Evolutionary conservation across 1,140 invertebrate genomes (phyloP).

Genomic region (Hermetia illucens): DNA sequence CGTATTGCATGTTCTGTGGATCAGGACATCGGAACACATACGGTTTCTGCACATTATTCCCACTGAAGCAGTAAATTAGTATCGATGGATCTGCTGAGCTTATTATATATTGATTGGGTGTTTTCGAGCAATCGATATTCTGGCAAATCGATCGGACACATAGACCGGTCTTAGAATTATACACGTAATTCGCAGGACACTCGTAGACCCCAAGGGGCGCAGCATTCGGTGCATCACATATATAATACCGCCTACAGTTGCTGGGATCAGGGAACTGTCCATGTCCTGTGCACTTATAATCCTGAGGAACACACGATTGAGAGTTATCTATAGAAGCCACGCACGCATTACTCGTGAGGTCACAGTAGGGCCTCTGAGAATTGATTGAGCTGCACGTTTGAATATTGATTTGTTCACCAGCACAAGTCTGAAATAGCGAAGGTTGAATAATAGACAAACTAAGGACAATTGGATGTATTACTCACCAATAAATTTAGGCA

Average conservation of each 20-base stretch:
- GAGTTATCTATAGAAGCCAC: no score
- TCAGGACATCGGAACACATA: not conserved
- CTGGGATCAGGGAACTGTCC: not conserved
- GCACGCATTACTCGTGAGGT: not conserved
- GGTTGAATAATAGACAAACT: no score
- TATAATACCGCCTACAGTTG: not conserved
- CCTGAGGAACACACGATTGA: no score
- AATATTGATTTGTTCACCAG: not conserved
- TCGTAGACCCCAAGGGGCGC: not conserved
- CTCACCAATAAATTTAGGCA: no score
- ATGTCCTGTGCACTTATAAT: no score
- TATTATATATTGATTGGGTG: not conserved
- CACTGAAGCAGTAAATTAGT: not conserved
- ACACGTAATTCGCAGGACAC: not conserved
- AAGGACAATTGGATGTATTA: no score
- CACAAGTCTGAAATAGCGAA: no score
- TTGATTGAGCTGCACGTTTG: conserved; percentile 6
- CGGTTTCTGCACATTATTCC: not conserved
- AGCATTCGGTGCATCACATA: not conserved
- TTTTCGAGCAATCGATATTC: not conserved
- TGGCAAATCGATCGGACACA: not conserved
- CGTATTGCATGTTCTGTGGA: not conserved
- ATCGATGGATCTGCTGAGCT: not conserved
- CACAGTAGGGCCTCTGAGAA: not conserved
- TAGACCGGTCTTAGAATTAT: not conserved